Percentiles rank a stretch among this genome's conserved stretches.
These are phyloP conservation scores for Pollicipes pollicipes DNA, from an alignment of 1,140 invertebrate genomes.

Conservation along the genomic window DNA sequence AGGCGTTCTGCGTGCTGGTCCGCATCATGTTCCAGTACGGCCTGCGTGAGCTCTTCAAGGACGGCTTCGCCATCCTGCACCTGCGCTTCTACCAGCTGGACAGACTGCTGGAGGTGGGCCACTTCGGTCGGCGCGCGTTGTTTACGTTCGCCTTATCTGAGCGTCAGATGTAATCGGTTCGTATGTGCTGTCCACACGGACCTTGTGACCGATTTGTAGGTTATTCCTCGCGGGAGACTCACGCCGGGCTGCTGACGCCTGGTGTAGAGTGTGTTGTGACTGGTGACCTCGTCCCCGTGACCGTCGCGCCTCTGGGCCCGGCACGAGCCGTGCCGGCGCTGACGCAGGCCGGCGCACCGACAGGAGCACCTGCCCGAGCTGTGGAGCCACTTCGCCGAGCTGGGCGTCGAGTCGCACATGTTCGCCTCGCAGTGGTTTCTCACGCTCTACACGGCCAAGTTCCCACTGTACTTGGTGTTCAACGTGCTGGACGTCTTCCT, in stretches of 20 bases:
- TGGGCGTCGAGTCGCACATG: conserved; percentile 95
- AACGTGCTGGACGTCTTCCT: conserved; percentile 93
- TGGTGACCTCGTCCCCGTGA: no score
- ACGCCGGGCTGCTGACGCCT: no score
- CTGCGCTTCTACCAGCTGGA: conserved; percentile 92
- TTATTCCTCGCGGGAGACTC: background rate
- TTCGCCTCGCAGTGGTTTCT: conserved; percentile 99
- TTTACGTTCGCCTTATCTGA: no score
- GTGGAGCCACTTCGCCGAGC: conserved; percentile 71
- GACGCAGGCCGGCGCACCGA: no score
- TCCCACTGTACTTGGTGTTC: conserved; percentile 92
- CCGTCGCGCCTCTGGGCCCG: no score
- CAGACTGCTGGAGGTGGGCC: conserved; percentile 77
- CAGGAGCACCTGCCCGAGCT: conserved; percentile 80
- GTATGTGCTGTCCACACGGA: no score
- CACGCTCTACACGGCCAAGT: conserved; percentile 93
- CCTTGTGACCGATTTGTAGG: background rate
- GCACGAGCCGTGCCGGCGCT: no score
- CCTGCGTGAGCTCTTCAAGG: conserved; percentile 73
- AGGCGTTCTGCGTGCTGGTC: conserved; percentile 91
- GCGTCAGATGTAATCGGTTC: no score
- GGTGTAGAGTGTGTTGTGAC: no score
- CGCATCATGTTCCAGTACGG: conserved; percentile 95
- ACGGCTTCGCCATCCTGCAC: conserved; percentile 89
- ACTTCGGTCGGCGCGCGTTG: no score